Evolutionary conservation across 92 coral and sea anemone genomes (phyloP), one percentile per base, ranked within the genome.

Genomic region (Heliopora coerulea): DNA sequence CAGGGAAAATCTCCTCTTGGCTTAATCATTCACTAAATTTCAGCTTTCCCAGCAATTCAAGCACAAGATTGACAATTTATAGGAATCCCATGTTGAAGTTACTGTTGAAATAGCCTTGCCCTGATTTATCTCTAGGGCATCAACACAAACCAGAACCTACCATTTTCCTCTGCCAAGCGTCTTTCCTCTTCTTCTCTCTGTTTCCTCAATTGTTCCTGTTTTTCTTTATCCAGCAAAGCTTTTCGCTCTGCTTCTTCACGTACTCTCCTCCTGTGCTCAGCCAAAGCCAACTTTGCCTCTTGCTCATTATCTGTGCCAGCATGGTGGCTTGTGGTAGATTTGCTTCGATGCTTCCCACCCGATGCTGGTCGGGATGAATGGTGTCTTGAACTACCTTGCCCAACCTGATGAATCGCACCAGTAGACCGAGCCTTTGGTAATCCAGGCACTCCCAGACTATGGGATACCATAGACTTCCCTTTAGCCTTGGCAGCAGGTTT

Each of bases 201-300:
- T 57, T 74, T 82, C 42, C 97, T 77, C 56, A 90, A 91, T 30
- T 89, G 85, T 50, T 95, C 99, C 50, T 88, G 91, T 33, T 77
- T 91, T 59, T 82, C 96, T 27, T 85, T 86, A 75, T 95, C 99
- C 57, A 95, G 78, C 28, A 88, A 85, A 29, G 99, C 99, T 59
- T 90, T 89, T 18, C 96, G 73, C 83, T 95, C 99, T 2, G 99
- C 99, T 59, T 95, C 99, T 64, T 95, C 99, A 32, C 99, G 80
- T 5, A 96, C 91, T 72, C 86, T 89, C 76, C 83, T 91, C 29
- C 99, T 83, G 74, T 96, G 80, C 57, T 95, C 99, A 33, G 99
- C 99, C 41, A 95, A 70, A 2, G 99, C 99, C 74, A 83, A 86
- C 57, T 86, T 88, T 1, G 99, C 99, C 34, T 96, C 87, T 14